Evolutionary conservation across 2,888 invertebrate genomes (phyloP), one percentile per base, ranked within the genome.

Genomic region (Hirtodrosophila cameraria): DNA sequence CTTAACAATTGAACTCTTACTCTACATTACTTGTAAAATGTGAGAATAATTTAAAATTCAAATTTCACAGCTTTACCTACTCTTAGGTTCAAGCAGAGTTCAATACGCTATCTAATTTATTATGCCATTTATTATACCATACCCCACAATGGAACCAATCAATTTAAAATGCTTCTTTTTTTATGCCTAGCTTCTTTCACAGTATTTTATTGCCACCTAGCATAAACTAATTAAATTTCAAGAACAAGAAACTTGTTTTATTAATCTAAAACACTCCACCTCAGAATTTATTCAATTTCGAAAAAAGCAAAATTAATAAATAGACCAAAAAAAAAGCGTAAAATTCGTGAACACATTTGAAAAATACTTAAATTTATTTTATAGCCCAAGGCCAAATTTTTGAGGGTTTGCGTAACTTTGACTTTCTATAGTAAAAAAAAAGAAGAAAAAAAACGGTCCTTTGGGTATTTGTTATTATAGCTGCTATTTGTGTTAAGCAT

Each of bases 351-450:
- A 48, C 49, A 33, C 62, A 59, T 66, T n/a, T 58, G 61, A 53
- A 61, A 77, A 80, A 84, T 80, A 58, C 84, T 86, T 86, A 69
- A 62, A 80, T 83, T 76, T 67, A 76, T 76, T 86, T 76, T 57
- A 12, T 54, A 35, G 66, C 86, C 63, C 38, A 45, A 41, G 61
- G 86, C 45, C 39, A 49, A 54, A 25, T 69, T 55, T 38, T 27
- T 39, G 33, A 23, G 13, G 52, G 43, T 58, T 36, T 59, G 45
- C 81, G 61, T 65, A 83, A 66, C 69, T 80, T 72, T 62, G 75
- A 53, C 16, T 57, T 74, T 57, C 30, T 43, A 36, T 30, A n/a
- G n/a, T n/a, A n/a, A n/a, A n/a, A n/a, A n/a, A n/a, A n/a, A n/a
- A n/a, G n/a, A n/a, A n/a, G n/a, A n/a, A n/a, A n/a, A n/a, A n/a